Evolutionary conservation across 64 coral and sea anemone species (phyloP), one percentile per base, ranked within the genome.

Genomic region (Platygyra sinensis): DNA sequence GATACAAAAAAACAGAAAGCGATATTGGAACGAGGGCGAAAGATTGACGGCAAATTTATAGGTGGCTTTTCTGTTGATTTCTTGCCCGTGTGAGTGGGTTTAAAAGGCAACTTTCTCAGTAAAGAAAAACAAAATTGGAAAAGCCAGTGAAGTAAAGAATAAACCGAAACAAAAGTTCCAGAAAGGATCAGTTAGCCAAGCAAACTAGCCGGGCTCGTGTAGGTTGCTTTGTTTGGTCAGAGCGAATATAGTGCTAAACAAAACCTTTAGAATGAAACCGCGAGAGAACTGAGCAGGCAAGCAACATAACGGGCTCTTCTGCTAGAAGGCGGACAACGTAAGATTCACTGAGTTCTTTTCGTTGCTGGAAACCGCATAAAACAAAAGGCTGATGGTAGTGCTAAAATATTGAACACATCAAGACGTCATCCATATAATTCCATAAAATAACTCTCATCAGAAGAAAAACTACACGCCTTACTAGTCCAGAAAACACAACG

Each of bases 311-410:
- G 1, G 10, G 54, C 54, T 57, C 54, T 57, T 57, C 0, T 57
- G 10, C 54, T n/a, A 25, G 24, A 22, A 69, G 65, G 65, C 65
- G 65, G 22, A 69, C 22, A 80, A 32, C 30, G 59, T 33, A 83
- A 65, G 32, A 16, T 36, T 36, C 54, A 14, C 9, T n/a, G n/a
- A n/a, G n/a, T n/a, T n/a, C 54, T 62, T 20, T 18, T 67, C n/a
- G n/a, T 83, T 83, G 60, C 32, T 83, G 10, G 19, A 67, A 65
- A n/a, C 80, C 80, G 22, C 80, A 83, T 0, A 62, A 42, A 83
- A 83, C 80, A 61, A 83, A 67, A 8, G 38, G 80, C 30, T 63
- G 36, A 24, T 42, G 80, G 29, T 27, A 67, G 5, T 20, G 30
- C 62, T 65, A 30, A 31, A 83, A 83, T 83, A 83, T 67, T 42